Conservation (phyloP, 1,140 invertebrate species). For the Polyergus mexicanus region DNA sequence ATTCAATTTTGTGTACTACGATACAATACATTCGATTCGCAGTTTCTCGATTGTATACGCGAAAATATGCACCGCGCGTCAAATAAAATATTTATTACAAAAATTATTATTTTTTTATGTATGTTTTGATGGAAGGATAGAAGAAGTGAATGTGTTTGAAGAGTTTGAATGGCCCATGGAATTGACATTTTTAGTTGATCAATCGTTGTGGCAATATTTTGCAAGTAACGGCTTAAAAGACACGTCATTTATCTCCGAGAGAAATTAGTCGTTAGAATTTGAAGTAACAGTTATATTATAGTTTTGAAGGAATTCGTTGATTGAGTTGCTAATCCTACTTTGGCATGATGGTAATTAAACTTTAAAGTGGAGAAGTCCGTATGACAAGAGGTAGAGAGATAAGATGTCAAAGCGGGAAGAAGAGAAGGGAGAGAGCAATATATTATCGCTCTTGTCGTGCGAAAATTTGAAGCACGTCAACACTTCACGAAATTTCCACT, state of each 20-base stretch:
- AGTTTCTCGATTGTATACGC: background rate
- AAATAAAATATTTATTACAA: background rate
- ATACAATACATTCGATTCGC: background rate
- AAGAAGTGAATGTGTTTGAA: constrained; percentile 13
- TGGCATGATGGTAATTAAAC: constrained; percentile 56
- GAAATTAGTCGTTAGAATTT: background rate
- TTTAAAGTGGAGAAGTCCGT: background rate
- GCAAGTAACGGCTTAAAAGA: background rate
- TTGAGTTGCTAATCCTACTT: constrained; percentile 6
- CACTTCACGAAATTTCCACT: constrained; percentile 1
- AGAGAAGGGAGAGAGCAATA: background rate
- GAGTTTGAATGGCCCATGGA: background rate
- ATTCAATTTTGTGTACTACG: background rate
- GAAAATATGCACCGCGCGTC: background rate
- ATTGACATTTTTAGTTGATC: constrained; percentile 1
- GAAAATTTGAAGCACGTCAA: background rate
- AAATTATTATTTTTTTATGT: constrained; percentile 30
- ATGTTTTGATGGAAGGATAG: background rate
- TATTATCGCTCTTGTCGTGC: constrained; percentile 13
- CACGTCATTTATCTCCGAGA: constrained; percentile 7
- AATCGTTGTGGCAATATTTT: constrained; percentile 22
- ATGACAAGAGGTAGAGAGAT: constrained; percentile 5
- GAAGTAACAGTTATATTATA: constrained; percentile 8
- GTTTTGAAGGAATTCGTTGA: constrained; percentile 12
- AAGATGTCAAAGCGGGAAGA: background rate